These are phyloP conservation scores for Propithecus perrieri DNA, from an alignment of 2,797 vertebrate species.

Conservation along the genomic window DNA sequence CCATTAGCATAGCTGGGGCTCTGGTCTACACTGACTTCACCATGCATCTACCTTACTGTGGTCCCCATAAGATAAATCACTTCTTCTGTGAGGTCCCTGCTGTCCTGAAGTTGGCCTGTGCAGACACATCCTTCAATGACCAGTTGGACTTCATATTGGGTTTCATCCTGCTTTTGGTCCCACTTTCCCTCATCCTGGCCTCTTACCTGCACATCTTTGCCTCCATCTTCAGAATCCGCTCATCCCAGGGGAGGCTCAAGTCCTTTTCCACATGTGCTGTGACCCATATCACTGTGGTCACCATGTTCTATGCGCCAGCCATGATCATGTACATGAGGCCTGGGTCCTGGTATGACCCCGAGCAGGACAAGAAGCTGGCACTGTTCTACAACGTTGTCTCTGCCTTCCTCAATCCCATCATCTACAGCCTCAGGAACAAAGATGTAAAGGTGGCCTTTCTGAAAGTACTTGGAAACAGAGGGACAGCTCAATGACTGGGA, in stretches of 20 bases:
- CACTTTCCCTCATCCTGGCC: slow-evolving; percentile 71
- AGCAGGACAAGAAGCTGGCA: slow-evolving; percentile 76
- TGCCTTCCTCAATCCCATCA: slow-evolving; percentile 78
- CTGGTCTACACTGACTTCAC: slow-evolving; percentile 78
- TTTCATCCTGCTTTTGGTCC: slow-evolving; percentile 74
- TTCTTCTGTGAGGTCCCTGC: slow-evolving; percentile 80
- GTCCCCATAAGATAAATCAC: slow-evolving; percentile 73
- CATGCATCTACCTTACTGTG: slow-evolving; percentile 76
- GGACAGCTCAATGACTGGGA: not conserved
- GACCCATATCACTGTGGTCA: slow-evolving; percentile 74
- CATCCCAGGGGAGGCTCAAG: slow-evolving; percentile 68
- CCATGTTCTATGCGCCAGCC: slow-evolving; percentile 75
- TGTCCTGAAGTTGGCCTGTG: slow-evolving; percentile 76
- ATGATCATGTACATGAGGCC: slow-evolving; percentile 79
- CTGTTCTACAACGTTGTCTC: slow-evolving; percentile 77
- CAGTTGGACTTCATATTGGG: slow-evolving; percentile 67
- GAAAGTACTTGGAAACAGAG: slow-evolving; percentile 52
- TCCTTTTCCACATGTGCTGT: slow-evolving; percentile 74
- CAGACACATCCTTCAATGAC: slow-evolving; percentile 72
- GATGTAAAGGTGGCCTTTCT: slow-evolving; percentile 74
- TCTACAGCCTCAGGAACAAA: slow-evolving; percentile 79
- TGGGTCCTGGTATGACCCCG: slow-evolving; percentile 66
- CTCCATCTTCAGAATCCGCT: slow-evolving; percentile 69
- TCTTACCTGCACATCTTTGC: slow-evolving; percentile 70
- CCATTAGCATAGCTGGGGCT: slow-evolving; percentile 71